Base-by-base conservation (phyloP, 2,797 vertebrate species). In the Microctenopoma steveboyesi region DNA sequence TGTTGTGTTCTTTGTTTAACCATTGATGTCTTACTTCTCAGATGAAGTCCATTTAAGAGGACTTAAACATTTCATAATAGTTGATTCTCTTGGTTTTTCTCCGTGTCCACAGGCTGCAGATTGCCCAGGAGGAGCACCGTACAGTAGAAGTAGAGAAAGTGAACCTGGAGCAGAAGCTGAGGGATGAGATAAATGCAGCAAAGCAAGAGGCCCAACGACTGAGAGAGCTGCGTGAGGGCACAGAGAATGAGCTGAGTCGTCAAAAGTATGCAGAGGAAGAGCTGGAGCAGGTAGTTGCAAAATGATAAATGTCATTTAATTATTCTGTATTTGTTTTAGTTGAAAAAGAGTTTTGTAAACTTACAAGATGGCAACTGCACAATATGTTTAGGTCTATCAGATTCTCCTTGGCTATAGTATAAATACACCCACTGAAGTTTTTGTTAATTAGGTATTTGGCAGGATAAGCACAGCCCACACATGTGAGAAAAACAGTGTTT, bases 71-170 rank as follows among this genome's bases (percentile, higher is more conserved):
- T 18, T 18, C 18, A 18, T 18, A 40, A 33, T 37, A 27, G 10
- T 28, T 12, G 7, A 54, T 62, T 48, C 6, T 54, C 6, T 48
- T 25, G 48, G 8, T 16, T 42, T 2, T 30, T 22, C 28, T 42
- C 13, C 14, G 49, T 50, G 18, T 30, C 69, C 2, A 9, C 87
- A 99, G 98, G 90, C 91, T 99, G 33, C 97, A 98, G 91, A 99
- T 98, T 40, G 98, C 98, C 0, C 98, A 99, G 89, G 98, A 99
- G 87, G 97, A 99, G 78, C 97, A 98, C 54, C 96, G 96, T 35
- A 96, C 97, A 0, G 97, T 98, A 45, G 97, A 99, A 87, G 97
- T 98, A 77, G 97, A 99, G 80, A 99, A 99, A 91, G 97, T 98
- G 25, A 96, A 95, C 74, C 93, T 99, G 90, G 98, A 99, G 92